Evolutionary conservation across 2,113 vertebrate genomes (phyloP), one percentile per base, ranked within the genome.

Genomic region (Prunella himalayana): DNA sequence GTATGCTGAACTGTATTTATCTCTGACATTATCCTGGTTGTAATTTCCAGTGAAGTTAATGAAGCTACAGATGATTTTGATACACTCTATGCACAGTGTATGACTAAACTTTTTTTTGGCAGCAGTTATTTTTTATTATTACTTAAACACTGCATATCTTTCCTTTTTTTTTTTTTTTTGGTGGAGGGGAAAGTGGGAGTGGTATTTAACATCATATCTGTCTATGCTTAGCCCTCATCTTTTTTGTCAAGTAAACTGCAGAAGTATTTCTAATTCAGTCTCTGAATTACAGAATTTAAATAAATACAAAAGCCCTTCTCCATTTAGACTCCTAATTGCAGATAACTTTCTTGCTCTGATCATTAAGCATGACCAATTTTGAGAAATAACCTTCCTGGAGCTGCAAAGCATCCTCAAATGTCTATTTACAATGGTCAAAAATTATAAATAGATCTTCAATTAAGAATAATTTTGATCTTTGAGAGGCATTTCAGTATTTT

Each of bases 21-120:
- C 92, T 73, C 77, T 91, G 81, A 86, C 60, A 93, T 94, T 83
- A 92, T 64, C 49, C 47, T 68, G 51, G 76, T 56, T 92, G 92
- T 88, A 96, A 94, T 90, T 93, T 80, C 79, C 65, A 86, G 72
- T 0, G 2, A 96, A 96, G 69, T 92, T 95, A 94, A 90, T 94
- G 90, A 96, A 92, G 82, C 76, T 79, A 89, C 47, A 81, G 93
- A 96, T 79, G 31, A 93, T 94, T 96, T 84, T 94, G 80, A 81
- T 59, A 81, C 41, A 88, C 60, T 88, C 56, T 27, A 30, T 66
- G 88, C 69, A 88, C 82, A 80, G 72, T 9, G 47, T 73, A 94
- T 39, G 47, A 83, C 72, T 93, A 72, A 92, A 93, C 68, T 75
- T 93, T 86, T 69, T 91, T 82, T 73, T 78, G 66, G 76, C 78